Evolutionary conservation across 2,797 vertebrate species (phyloP).

Genomic region (Pipistrellus pipistrellus): DNA sequence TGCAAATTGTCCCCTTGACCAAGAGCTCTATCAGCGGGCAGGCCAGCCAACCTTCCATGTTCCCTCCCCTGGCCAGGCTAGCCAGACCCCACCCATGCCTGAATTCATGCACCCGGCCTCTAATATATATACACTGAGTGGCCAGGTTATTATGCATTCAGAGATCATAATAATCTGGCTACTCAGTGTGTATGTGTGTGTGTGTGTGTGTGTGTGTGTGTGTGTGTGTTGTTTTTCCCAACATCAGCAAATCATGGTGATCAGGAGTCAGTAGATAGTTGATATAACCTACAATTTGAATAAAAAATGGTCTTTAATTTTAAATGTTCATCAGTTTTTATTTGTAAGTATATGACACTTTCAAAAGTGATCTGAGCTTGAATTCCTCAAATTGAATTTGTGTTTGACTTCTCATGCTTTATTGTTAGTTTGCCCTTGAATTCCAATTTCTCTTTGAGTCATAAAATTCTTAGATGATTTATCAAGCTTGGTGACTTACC

Average conservation of each 20-base stretch:
- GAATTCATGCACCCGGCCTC: too few relatives aligned
- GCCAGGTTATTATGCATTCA: too few relatives aligned
- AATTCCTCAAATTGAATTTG: background rate
- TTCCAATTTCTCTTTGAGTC: background rate
- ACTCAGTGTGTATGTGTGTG: too few relatives aligned
- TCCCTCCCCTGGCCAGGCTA: too few relatives aligned
- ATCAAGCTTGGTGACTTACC: background rate
- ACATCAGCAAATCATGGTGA: background rate
- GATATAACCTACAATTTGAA: background rate
- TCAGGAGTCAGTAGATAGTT: background rate
- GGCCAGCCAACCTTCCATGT: too few relatives aligned
- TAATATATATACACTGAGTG: too few relatives aligned
- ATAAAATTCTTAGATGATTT: background rate
- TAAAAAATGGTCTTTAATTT: background rate
- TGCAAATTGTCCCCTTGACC: too few relatives aligned
- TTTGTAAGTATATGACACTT: background rate
- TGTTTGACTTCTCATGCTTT: constrained; percentile 15
- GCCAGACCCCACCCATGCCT: too few relatives aligned
- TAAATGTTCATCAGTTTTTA: background rate
- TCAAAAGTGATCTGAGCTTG: background rate
- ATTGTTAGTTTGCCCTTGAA: constrained; percentile 12
- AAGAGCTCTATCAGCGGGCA: too few relatives aligned
- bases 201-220: too few relatives aligned
- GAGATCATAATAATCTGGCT: too few relatives aligned
- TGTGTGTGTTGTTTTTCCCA: background rate